Conservation (phyloP, 2,888 invertebrate genomes). For the Papilio gigon region DNA sequence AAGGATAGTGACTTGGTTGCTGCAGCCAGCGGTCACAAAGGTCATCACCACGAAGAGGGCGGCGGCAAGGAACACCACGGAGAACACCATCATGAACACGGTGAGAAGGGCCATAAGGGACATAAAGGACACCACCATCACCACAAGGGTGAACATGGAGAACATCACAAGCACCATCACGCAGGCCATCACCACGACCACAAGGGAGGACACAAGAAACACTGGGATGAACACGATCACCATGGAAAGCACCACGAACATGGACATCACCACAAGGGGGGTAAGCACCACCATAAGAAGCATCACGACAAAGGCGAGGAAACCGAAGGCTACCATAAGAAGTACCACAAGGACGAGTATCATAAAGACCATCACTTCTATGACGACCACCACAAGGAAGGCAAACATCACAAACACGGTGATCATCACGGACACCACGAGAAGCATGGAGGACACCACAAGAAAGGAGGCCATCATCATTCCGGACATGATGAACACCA, state of each 20-base stretch:
- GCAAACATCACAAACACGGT: slow-evolving; percentile 91
- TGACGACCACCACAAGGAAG: slow-evolving; percentile 92
- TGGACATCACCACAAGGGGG: slow-evolving; percentile 90
- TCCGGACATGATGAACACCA: slow-evolving; percentile 89
- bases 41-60: slow-evolving; percentile 84
- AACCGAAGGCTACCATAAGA: slow-evolving; percentile 91
- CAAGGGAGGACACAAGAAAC: slow-evolving; percentile 90
- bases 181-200: slow-evolving; percentile 89
- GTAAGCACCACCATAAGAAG: slow-evolving; percentile 90
- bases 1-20: slow-evolving; percentile 73
- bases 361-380: slow-evolving; percentile 94
- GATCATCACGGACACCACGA: slow-evolving; percentile 90
- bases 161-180: slow-evolving; percentile 90
- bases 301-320: slow-evolving; percentile 93
- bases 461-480: slow-evolving; percentile 91
- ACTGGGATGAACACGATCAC: slow-evolving; percentile 89
- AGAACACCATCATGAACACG: slow-evolving; percentile 86
- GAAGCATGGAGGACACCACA: slow-evolving; percentile 89
- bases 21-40: slow-evolving; percentile 77
- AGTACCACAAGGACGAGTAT: slow-evolving; percentile 93
- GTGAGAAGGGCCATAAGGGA: slow-evolving; percentile 89
- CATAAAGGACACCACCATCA: slow-evolving; percentile 89
- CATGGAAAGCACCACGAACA: slow-evolving; percentile 89
- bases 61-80: slow-evolving; percentile 86
- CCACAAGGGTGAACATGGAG: slow-evolving; percentile 89